Percentiles rank a stretch among this genome's conserved stretches.
Evolutionary conservation across 2,888 invertebrate species (phyloP).

Genomic region (Petrolisthes cinctipes): DNA sequence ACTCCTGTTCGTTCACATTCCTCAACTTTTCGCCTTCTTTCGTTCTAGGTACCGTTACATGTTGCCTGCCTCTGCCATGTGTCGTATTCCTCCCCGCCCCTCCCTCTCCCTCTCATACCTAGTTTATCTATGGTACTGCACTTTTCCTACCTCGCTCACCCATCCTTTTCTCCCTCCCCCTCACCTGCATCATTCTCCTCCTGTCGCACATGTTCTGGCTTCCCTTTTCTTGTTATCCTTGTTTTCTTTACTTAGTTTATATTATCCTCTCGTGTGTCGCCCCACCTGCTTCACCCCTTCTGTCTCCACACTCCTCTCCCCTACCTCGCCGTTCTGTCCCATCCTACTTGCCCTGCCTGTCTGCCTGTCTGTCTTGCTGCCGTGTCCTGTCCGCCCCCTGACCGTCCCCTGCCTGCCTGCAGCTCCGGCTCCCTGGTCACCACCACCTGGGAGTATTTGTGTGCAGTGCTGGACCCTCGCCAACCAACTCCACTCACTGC

Average conservation of each 20-base stretch:
- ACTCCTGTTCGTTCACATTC: background rate
- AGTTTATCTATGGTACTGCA: background rate
- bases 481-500: background rate
- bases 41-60: background rate
- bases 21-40: background rate
- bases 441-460: slow-evolving; percentile 1
- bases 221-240: background rate
- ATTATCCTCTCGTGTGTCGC: background rate
- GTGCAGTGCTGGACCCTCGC: background rate
- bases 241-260: background rate
- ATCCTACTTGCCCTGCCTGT: no score
- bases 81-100: background rate
- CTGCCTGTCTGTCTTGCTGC: background rate
- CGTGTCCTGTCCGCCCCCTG: background rate
- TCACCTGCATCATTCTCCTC: background rate
- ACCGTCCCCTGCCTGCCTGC: background rate
- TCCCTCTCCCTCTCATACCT: background rate
- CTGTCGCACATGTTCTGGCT: background rate
- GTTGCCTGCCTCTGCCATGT: background rate
- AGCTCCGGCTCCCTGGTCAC: background rate
- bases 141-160: background rate
- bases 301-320: background rate
- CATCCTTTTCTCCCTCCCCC: background rate
- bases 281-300: no score
- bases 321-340: background rate